Evolutionary conservation across 30 jellyfish, hydroid and myxozoan species (phyloP).

Genomic region (Aurelia aurita): DNA sequence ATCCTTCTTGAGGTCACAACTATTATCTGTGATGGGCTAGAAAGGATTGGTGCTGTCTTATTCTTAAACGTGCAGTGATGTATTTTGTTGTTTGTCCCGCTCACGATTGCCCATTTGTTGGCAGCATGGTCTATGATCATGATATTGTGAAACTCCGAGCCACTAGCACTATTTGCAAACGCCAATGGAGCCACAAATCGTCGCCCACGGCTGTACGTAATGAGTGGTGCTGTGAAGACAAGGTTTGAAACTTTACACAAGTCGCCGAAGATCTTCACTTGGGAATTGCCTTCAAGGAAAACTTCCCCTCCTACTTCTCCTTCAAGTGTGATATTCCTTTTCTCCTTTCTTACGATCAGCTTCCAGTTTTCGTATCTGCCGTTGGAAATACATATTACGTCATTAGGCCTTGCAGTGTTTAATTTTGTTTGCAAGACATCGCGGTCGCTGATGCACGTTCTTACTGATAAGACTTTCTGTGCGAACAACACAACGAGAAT

Average conservation of each 20-base stretch:
- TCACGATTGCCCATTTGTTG: conserved; percentile 37
- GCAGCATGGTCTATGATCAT: conserved; percentile 14
- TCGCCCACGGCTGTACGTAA: not conserved
- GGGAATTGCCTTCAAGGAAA: conserved; percentile 16
- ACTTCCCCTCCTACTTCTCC: conserved; percentile 43
- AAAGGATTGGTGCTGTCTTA: conserved; percentile 26
- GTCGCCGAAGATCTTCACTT: conserved; percentile 14
- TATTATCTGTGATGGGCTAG: conserved; percentile 4
- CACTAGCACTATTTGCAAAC: conserved; percentile 9
- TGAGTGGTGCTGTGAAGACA: conserved; percentile 35
- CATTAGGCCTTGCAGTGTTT: conserved; percentile 8
- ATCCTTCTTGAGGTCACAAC: conserved; percentile 15
- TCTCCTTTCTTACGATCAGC: not conserved
- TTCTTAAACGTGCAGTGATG: conserved; percentile 26
- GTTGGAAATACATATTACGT: conserved; percentile 25
- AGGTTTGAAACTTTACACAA: not conserved
- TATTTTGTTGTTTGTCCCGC: conserved; percentile 18
- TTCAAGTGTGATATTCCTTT: not conserved
- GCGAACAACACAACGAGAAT: no score
- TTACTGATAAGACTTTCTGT: no score
- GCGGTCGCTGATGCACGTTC: no score
- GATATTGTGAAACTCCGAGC: conserved; percentile 9
- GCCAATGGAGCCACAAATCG: conserved; percentile 16
- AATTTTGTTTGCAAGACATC: no score
- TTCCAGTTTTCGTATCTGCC: conserved; percentile 22